Evolutionary conservation across 2,113 vertebrate genomes (phyloP).

Genomic region (Verasper variegatus): DNA sequence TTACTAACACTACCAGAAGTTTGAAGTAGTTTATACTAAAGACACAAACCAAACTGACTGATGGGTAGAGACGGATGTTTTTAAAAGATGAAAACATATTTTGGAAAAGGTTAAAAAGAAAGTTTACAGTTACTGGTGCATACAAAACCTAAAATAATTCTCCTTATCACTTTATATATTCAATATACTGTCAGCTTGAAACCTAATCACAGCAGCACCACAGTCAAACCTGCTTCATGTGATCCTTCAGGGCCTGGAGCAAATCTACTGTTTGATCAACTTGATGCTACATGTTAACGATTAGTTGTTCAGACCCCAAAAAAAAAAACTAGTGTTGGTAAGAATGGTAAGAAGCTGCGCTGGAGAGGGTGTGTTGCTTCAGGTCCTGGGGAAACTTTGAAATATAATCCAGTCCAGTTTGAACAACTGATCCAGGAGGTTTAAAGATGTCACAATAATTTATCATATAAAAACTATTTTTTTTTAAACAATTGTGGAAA

Average conservation of each 20-base stretch:
- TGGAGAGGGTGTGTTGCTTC: neutral
- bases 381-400: constrained; percentile 1
- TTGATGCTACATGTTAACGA: constrained; percentile 6
- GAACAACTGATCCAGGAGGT: neutral
- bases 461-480: too few relatives aligned
- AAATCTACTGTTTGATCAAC: neutral
- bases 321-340: neutral
- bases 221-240: neutral
- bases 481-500: too few relatives aligned
- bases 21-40: too few relatives aligned
- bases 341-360: neutral
- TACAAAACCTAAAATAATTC: too few relatives aligned
- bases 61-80: too few relatives aligned
- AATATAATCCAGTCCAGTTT: neutral
- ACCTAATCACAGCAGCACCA: neutral
- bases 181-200: neutral
- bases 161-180: neutral
- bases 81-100: too few relatives aligned
- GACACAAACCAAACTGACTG: too few relatives aligned
- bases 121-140: neutral
- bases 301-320: neutral
- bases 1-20: too few relatives aligned
- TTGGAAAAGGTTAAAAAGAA: too few relatives aligned
- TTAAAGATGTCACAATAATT: too few relatives aligned
- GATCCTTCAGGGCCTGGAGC: neutral